A percentile compares a stretch with the other conserved stretches of the same genome.
These are phyloP conservation scores for Zygothrica quintamaculata DNA, from an alignment of 2,888 invertebrate genomes.

Conservation along the genomic window DNA sequence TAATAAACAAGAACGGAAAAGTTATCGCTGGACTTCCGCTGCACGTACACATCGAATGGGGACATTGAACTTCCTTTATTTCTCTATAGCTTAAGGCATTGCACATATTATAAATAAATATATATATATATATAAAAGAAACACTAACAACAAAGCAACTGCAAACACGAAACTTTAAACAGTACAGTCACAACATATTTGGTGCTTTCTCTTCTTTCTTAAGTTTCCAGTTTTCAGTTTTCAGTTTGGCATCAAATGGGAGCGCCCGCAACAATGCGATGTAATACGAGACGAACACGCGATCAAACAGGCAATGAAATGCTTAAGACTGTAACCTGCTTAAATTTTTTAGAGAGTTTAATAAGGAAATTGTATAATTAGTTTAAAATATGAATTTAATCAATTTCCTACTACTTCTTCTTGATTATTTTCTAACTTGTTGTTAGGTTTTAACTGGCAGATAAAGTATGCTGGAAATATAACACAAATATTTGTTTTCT, in stretches of 20 bases:
- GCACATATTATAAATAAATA: slow-evolving; percentile 19
- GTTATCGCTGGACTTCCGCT: slow-evolving; percentile 68
- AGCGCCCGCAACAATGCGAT: slow-evolving; percentile 47
- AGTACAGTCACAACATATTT: slow-evolving; percentile 60
- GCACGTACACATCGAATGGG: slow-evolving; percentile 57
- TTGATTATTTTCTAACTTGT: no score
- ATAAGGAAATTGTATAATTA: slow-evolving; percentile 1
- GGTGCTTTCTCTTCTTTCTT: slow-evolving; percentile 12
- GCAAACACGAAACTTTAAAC: slow-evolving; percentile 62
- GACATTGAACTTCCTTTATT: slow-evolving; percentile 70
- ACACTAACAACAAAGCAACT: slow-evolving; percentile 23
- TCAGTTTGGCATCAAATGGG: slow-evolving; percentile 38
- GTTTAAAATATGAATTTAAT: not conserved
- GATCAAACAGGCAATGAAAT: slow-evolving; percentile 33
- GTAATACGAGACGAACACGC: slow-evolving; percentile 66
- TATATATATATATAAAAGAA: slow-evolving; percentile 16
- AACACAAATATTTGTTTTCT: not conserved
- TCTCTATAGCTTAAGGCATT: slow-evolving; percentile 35
- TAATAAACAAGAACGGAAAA: slow-evolving; percentile 40
- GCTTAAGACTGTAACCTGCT: not conserved
- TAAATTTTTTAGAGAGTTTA: not conserved
- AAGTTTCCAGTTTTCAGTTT: slow-evolving; percentile 48
- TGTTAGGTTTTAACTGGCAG: no score
- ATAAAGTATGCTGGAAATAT: no score
- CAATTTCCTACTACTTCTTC: no score